Evolutionary conservation across 2,888 invertebrate genomes (phyloP).

Genomic region (Platycheirus rosarum): DNA sequence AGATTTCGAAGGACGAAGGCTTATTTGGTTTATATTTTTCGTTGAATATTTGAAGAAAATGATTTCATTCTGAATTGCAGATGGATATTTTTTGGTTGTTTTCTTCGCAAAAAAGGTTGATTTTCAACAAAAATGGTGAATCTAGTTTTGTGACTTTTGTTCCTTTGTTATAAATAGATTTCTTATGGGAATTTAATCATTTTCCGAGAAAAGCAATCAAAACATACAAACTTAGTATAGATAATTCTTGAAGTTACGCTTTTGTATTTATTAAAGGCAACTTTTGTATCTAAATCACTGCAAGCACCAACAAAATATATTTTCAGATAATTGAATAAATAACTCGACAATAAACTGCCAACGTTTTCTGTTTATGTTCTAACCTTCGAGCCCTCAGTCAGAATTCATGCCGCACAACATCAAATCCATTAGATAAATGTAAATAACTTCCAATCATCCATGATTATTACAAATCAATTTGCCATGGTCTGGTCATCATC

Average conservation of each 20-base stretch:
- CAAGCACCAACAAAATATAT: too few relatives aligned
- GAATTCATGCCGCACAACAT: constrained; percentile 9
- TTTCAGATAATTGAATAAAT: too few relatives aligned
- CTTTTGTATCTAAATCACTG: too few relatives aligned
- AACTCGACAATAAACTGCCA: too few relatives aligned
- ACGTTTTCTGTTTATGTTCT: too few relatives aligned
- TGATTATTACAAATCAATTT: constrained; percentile 30
- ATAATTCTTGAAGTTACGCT: too few relatives aligned
- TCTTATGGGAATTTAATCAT: too few relatives aligned
- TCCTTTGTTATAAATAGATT: too few relatives aligned
- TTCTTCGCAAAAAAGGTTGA: constrained; percentile 7
- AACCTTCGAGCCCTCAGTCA: too few relatives aligned
- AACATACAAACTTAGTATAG: too few relatives aligned
- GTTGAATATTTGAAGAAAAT: constrained; percentile 12
- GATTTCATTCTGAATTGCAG: constrained; percentile 53
- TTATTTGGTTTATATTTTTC: constrained; percentile 39
- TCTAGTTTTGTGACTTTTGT: neutral
- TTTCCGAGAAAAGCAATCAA: too few relatives aligned
- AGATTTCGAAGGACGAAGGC: constrained; percentile 52
- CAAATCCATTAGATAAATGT: constrained; percentile 12
- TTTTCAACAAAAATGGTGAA: neutral
- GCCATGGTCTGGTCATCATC: constrained; percentile 6
- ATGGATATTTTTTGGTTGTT: constrained; percentile 43
- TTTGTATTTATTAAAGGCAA: too few relatives aligned
- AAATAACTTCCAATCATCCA: constrained; percentile 22